Evolutionary conservation across 1,140 invertebrate species (phyloP).

Genomic region (Magallana ariakensis): DNA sequence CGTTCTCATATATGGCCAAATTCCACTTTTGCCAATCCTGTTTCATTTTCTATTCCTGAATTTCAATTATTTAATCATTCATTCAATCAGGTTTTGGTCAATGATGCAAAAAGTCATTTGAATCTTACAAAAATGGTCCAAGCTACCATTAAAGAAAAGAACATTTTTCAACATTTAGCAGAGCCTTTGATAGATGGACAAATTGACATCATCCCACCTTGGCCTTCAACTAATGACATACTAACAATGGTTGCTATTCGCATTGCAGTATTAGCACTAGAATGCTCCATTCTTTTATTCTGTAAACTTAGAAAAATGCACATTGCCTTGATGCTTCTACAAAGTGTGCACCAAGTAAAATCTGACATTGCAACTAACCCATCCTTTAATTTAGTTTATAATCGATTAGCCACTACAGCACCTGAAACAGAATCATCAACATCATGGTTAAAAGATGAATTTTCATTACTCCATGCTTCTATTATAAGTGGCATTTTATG

Average conservation of each 20-base stretch:
- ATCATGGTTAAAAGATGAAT: too few relatives aligned
- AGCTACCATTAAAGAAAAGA: conserved; percentile 37
- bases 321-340: too few relatives aligned
- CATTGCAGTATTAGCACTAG: not conserved
- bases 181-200: conserved; percentile 46
- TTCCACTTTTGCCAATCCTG: conserved; percentile 18
- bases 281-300: conserved; percentile 7
- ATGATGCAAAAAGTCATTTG: conserved; percentile 39
- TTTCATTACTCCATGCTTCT: too few relatives aligned
- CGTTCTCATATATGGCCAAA: conserved; percentile 26
- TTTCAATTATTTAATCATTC: conserved; percentile 47
- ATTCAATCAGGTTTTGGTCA: not conserved
- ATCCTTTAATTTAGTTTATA: conserved; percentile 40
- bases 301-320: conserved; percentile 49
- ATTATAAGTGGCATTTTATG: too few relatives aligned
- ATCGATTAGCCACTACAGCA: too few relatives aligned
- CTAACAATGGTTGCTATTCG: not conserved
- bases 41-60: conserved; percentile 36
- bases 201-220: not conserved
- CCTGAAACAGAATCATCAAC: not conserved
- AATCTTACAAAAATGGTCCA: conserved; percentile 47
- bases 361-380: conserved; percentile 29
- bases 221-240: conserved; percentile 37
- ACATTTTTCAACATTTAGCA: conserved; percentile 44
- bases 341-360: not conserved